phyloP scores from a whole-genome alignment of 2,888 invertebrate genomes.

The Parasteatoda lunata region DNA sequence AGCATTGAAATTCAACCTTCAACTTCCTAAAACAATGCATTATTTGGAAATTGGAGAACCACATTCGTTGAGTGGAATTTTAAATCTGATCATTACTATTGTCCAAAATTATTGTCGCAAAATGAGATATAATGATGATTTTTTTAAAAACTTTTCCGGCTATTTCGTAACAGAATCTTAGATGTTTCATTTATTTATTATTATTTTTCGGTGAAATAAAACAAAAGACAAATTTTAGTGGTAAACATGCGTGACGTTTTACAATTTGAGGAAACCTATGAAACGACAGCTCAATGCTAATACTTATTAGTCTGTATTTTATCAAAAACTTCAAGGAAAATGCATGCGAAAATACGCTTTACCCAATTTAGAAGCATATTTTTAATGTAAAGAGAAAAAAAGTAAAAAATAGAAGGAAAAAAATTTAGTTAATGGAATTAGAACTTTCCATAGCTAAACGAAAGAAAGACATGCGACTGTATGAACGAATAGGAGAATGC shows the following conservation, averaged over 20 bases:
- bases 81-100: conserved; percentile 47
- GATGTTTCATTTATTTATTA: conserved; percentile 18
- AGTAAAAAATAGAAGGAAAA: conserved; percentile 39
- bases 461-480: conserved; percentile 20
- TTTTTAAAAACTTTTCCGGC: conserved; percentile 60
- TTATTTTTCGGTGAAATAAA: conserved; percentile 51
- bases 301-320: conserved; percentile 60
- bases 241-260: conserved; percentile 66
- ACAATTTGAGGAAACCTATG: conserved; percentile 46
- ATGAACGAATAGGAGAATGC: conserved; percentile 13
- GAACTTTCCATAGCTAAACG: conserved; percentile 32
- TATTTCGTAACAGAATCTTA: conserved; percentile 46
- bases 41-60: conserved; percentile 41
- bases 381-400: conserved; percentile 22
- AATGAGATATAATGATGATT: conserved; percentile 56
- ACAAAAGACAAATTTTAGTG: conserved; percentile 54
- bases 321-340: conserved; percentile 56
- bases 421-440: conserved; percentile 46
- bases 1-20: conserved; percentile 54
- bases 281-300: conserved; percentile 61
- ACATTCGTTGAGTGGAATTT: conserved; percentile 47
- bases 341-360: conserved; percentile 40
- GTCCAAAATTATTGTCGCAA: conserved; percentile 52
- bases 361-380: conserved; percentile 43
- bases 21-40: conserved; percentile 44